Evolutionary conservation across 1,140 invertebrate species (phyloP).

Genomic region (Oscheius sp.): DNA sequence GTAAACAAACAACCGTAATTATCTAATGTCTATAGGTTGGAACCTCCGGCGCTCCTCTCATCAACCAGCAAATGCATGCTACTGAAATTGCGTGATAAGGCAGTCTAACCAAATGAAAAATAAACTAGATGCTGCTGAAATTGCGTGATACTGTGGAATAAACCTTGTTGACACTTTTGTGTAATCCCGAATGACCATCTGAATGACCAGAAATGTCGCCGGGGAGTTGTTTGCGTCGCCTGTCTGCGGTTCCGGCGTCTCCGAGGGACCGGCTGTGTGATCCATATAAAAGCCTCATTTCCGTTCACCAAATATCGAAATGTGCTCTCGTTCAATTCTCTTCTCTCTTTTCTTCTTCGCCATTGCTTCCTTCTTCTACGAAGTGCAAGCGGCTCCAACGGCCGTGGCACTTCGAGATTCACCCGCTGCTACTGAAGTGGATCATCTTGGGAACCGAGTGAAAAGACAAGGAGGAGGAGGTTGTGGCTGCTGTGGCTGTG

Average conservation of each 20-base stretch:
- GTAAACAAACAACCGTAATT: no score
- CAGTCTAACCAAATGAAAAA: no score
- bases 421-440: slow-evolving; percentile 10
- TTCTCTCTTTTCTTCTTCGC: background rate
- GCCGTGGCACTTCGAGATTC: background rate
- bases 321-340: background rate
- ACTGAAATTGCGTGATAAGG: no score
- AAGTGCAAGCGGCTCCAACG: background rate
- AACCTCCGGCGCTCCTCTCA: no score
- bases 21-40: no score
- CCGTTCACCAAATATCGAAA: background rate
- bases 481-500: slow-evolving; percentile 23
- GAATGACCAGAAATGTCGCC: no score
- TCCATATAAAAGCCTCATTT: background rate
- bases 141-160: no score
- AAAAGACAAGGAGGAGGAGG: slow-evolving; percentile 26
- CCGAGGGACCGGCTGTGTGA: background rate
- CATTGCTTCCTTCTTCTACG: background rate
- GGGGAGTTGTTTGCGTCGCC: no score
- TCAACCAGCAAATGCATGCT: no score
- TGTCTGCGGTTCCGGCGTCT: background rate
- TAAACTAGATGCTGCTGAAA: no score
- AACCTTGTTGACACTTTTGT: no score
- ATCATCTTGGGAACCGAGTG: slow-evolving; percentile 17
- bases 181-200: no score